Base-by-base conservation (phyloP, 2,113 vertebrate genomes). In the Sapajus apella region DNA sequence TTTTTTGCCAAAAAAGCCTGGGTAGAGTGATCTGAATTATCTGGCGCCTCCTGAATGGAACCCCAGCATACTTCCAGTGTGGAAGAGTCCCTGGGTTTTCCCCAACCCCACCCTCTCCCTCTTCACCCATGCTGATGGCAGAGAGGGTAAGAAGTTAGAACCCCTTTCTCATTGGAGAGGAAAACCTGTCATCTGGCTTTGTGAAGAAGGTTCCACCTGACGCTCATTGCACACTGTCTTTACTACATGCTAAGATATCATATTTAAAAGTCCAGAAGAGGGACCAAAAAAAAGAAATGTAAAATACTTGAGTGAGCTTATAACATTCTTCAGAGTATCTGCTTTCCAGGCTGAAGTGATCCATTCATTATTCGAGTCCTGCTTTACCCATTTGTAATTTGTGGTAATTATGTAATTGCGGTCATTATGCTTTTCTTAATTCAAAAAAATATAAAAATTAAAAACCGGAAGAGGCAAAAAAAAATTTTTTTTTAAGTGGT, bases 241-340 rank as follows among this genome's bases (percentile, higher is more conserved):
- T 98, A 98, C 98, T 98, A 98, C 98, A 99, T 99, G 98, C 98
- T 99, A 99, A 99, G 99, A 99, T 98, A 98, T 99, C 99, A 98
- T 98, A 94, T 99, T 98, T 98, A 98, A 98, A 99, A 98, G 12
- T 12, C 27, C 61, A 64, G 32, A 64, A 61, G 30, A 64, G 30
- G 98, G 98, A 99, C 68, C 99, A 98, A 98, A 97, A 98, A 98
- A 90, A 97, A 99, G 32, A 99, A 99, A 99, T 99, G 99, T 99
- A 99, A 99, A 99, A 99, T 99, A 99, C 99, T 99, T 99, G 99
- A 99, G 99, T 99, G 99, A 99, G 99, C 99, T 99, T 99, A 99
- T 99, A 99, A 99, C 99, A 99, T 99, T 99, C 99, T 99, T 99
- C 99, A 99, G 99, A 99, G 99, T 99, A 99, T 99, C 99, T 99